Base-by-base conservation (phyloP, 2,888 invertebrate genomes). In the Hydrotaea cyrtoneurina region DNA sequence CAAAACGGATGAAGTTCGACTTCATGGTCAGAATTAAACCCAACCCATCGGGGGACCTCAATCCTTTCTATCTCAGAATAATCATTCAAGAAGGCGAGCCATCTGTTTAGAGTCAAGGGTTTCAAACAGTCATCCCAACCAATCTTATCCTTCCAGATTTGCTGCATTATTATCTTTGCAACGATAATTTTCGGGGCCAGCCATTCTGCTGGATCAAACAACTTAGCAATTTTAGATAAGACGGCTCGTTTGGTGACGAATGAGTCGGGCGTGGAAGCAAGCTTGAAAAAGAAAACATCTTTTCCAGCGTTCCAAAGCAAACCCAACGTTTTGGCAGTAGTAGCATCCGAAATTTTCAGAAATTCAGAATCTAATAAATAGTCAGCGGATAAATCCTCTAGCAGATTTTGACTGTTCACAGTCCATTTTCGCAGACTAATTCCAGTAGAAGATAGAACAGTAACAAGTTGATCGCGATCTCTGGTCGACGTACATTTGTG, bases 111-210 rank as follows among this genome's bases (percentile, higher is more conserved):
- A 13, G 59, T 62, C 0, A 55, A 1, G 53, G 73, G 55, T 21
- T 36, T 55, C 2, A 80, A 39, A 2, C n/a, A 15, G n/a, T 31
- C 66, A 19, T 46, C 50, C 74, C 74, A 73, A 19, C 15, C 21
- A 2, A 46, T 77, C 4, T 59, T 43, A 15, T 78, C 62, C n/a
- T 50, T 43, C 72, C 78, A 78, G 15, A 78, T 36, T 62, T 72
- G 62, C 23, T 72, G 78, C 78, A 78, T 78, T 0, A 71, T 13
- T 5, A 78, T 43, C 31, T 78, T 78, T 2, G 78, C 78, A 0
- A 59, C 71, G 1, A 72, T 36, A 15, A 78, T 5, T 8, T 31
- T 19, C 2, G 72, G 72, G 7, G 62, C 19, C 3, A 71, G 13
- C 78, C 72, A 78, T 10, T 62, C 72, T 5, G 21, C 43, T 23